Base-by-base conservation (phyloP, 2,888 invertebrate species). In the Malachius bipustulatus region DNA sequence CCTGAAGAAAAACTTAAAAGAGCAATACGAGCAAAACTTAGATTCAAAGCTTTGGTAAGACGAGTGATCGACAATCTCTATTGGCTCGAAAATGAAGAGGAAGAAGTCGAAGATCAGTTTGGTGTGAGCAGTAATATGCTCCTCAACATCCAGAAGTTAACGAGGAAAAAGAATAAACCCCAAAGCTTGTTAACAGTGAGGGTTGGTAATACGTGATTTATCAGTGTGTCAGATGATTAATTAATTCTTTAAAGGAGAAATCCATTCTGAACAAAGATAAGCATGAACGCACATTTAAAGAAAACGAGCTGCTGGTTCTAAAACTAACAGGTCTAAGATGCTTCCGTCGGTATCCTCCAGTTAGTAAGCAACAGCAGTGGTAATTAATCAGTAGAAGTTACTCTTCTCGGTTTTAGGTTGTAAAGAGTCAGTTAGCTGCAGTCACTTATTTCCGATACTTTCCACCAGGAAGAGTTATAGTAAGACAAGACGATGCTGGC, bases 401-500 rank as follows among this genome's bases (percentile, higher is more conserved):
- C n/a, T n/a, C n/a, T n/a, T n/a, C n/a, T n/a, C n/a, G n/a, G n/a
- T 26, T 56, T 2, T 50, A 79, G 69, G 61, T 71, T 44, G 66
- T 77, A 4, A 73, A 75, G 48, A 67, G 66, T 42, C 67, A 71
- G 32, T 53, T 82, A 27, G 73, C 77, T 1, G 69, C 67, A 1
- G 69, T 70, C 1, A 69, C 73, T 0, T 69, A 71, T 47, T 80
- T 76, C 59, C 69, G 68, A 44, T 76, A 73, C 47, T 70, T 71
- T 38, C 61, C 66, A 1, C 67, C 73, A 0, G 71, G 67, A 1
- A 66, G 77, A 2, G 60, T 64, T 0, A 68, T 82, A 30, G 72
- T 79, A 0, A 69, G 70, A 8, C 72, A 80, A 51, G 69, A 70
- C 8, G 72, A 75, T 36, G 58, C 60, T 2, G 71, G 80, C 0